Evolutionary conservation across 1,140 invertebrate genomes (phyloP).

Genomic region (Lepidotrigona ventralis): DNA sequence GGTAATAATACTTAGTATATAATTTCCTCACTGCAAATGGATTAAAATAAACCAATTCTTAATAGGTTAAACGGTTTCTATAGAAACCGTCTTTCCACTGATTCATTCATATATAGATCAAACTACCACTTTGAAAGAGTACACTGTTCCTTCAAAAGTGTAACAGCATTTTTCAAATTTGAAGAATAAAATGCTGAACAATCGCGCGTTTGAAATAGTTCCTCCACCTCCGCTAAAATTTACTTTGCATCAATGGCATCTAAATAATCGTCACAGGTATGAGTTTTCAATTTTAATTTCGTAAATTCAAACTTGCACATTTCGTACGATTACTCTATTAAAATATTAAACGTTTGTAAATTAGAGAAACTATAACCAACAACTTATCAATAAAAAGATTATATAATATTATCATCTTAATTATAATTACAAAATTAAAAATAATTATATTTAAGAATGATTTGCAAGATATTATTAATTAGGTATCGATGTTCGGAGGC

Average conservation of each 20-base stretch:
- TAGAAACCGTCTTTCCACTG: background rate
- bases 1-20: background rate
- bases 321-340: background rate
- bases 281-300: background rate
- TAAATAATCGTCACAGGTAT: constrained; percentile 82
- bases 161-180: background rate
- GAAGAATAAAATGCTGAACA: constrained; percentile 1
- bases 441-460: background rate
- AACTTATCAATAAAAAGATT: background rate
- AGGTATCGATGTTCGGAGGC: constrained; percentile 85
- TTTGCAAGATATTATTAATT: constrained; percentile 54
- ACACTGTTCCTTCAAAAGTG: background rate
- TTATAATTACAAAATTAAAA: too few relatives aligned
- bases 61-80: constrained; percentile 32
- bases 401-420: background rate
- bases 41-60: background rate
- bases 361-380: background rate
- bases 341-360: background rate
- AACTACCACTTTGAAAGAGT: constrained; percentile 24
- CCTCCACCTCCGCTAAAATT: constrained; percentile 82
- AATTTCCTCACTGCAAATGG: background rate
- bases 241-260: constrained; percentile 86
- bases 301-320: background rate
- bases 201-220: constrained; percentile 66
- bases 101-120: constrained; percentile 40